Conservation (phyloP, 2,888 invertebrate genomes). For the Mythimna loreyi region DNA sequence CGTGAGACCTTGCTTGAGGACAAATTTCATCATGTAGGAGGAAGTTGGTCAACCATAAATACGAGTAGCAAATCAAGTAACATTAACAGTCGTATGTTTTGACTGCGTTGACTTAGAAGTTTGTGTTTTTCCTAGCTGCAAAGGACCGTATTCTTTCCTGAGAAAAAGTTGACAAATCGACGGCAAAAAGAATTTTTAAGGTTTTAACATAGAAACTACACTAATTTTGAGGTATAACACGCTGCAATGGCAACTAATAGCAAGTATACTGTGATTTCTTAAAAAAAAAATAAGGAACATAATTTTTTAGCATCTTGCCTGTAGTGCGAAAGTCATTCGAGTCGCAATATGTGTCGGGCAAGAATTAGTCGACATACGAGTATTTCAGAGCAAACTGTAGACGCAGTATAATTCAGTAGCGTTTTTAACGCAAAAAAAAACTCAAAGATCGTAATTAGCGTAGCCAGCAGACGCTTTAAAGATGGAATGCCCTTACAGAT, state of each 20-base stretch:
- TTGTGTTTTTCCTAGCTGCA: no score
- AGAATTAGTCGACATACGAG: not conserved
- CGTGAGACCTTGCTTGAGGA: no score
- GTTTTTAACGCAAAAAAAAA: constrained; percentile 68
- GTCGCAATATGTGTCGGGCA: not conserved
- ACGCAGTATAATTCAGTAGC: constrained; percentile 56
- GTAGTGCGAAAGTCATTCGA: not conserved
- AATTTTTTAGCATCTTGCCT: not conserved
- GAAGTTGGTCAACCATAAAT: no score
- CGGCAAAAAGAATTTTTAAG: no score
- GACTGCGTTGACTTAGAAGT: no score
- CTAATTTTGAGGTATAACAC: no score
- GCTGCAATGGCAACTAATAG: not conserved
- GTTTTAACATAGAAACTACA: no score
- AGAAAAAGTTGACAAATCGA: no score
- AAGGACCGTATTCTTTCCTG: no score
- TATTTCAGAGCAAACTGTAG: constrained; percentile 31
- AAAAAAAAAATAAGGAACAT: not conserved
- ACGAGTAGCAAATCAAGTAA: no score
- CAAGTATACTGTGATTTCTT: not conserved
- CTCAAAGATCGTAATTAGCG: constrained; percentile 72
- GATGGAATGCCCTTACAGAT: constrained; percentile 68
- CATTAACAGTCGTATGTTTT: no score
- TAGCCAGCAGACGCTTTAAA: constrained; percentile 69
- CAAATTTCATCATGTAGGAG: no score